These are phyloP conservation scores for Amphiprion percula DNA, from an alignment of 2,113 vertebrate species.

Conservation along the genomic window DNA sequence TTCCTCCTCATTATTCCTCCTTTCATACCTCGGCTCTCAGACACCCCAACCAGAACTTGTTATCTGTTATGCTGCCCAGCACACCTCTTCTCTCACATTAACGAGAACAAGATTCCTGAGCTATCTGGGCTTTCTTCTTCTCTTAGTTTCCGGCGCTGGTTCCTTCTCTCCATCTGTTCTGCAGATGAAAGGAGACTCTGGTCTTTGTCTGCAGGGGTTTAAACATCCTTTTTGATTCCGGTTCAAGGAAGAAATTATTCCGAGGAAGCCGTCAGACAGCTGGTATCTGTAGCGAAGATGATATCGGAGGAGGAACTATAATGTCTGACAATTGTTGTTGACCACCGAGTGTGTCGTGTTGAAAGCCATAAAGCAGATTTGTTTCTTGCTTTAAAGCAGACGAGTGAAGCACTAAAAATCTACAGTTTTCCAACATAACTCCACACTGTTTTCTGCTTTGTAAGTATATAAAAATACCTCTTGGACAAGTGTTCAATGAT, in stretches of 20 bases:
- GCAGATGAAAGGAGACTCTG: slow-evolving; percentile 55
- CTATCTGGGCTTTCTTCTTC: slow-evolving; percentile 16
- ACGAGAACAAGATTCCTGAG: slow-evolving; percentile 41
- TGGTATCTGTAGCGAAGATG: slow-evolving; percentile 31
- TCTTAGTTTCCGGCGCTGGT: slow-evolving; percentile 29
- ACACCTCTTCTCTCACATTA: slow-evolving; percentile 33
- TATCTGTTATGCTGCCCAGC: slow-evolving; percentile 47
- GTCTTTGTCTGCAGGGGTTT: slow-evolving; percentile 66
- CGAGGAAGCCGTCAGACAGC: slow-evolving; percentile 18
- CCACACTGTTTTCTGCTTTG: too few species aligned
- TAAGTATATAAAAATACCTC: background rate
- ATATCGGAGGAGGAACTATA: slow-evolving; percentile 13
- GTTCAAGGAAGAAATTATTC: slow-evolving; percentile 50
- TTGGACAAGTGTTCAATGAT: background rate
- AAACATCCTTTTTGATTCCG: slow-evolving; percentile 55
- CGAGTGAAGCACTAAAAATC: background rate
- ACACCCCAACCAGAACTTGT: slow-evolving; percentile 27
- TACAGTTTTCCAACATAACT: background rate
- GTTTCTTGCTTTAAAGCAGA: background rate
- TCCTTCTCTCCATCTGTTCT: slow-evolving; percentile 48
- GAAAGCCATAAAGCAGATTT: too few species aligned
- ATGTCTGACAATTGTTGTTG: background rate
- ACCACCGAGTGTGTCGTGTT: background rate
- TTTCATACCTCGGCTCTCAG: slow-evolving; percentile 24
- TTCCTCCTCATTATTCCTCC: slow-evolving; percentile 23